Base-by-base conservation (phyloP, 2,113 vertebrate genomes). In the Upupa epops region DNA sequence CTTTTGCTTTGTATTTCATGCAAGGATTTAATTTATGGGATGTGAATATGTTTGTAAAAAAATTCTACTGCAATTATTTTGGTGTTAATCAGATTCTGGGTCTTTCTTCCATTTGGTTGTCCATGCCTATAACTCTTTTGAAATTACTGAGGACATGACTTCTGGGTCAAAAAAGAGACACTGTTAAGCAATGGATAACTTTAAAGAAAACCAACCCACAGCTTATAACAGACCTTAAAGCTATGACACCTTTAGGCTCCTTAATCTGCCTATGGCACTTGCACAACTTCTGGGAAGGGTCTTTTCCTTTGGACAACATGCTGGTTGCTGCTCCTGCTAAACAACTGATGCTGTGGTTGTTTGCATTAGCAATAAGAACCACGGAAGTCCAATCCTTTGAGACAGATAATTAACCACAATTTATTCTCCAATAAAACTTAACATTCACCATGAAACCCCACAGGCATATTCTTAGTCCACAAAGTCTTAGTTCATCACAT, bases 361-460 rank as follows among this genome's bases (percentile, higher is more conserved):
- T 71, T 75, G 77, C 54, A 75, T 81, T 40, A 86, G 24, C 70
- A 61, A 6, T 58, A 59, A 92, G 88, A 86, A 77, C 28, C 14
- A n/a, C 18, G 75, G 64, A 88, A 84, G 8, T 49, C 25, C 21
- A 4, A 61, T 86, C 56, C 58, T 92, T 75, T 49, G 74, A 71
- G 83, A 82, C 9, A 75, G 12, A 78, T 77, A 93, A 88, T 87
- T 93, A 95, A 88, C 86, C 52, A 60, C 73, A 90, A 79, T 79
- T 88, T 96, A 88, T 75, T 86, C 58, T 72, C 75, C 32, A 82
- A 54, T 75, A 72, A 93, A 78, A 90, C 22, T 72, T 86, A 64
- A 3, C 19, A n/a, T 78, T 92, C 90, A 31, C 40, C 42, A 54
- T 75, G 65, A 88, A 86, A 89, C 72, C 86, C 58, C 83, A 69